Percentiles rank a stretch among this genome's conserved stretches.
phyloP scores from a whole-genome alignment of 2,888 invertebrate species.

The Serripes groenlandicus region DNA sequence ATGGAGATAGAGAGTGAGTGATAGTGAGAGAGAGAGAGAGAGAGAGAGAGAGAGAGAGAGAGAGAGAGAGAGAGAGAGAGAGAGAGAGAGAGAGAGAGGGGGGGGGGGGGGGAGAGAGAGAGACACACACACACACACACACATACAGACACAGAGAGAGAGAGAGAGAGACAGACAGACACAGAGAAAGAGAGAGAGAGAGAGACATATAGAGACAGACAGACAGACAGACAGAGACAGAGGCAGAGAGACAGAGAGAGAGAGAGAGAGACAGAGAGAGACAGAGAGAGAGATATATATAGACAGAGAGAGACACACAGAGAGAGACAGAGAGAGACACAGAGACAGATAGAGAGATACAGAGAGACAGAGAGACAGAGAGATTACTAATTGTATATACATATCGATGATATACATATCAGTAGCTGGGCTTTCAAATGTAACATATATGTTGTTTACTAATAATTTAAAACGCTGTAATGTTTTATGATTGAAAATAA shows the following conservation, averaged over 20 bases:
- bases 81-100: not conserved
- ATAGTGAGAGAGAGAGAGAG: slow-evolving; percentile 17
- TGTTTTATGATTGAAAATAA: too few relatives aligned
- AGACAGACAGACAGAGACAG: slow-evolving; percentile 4
- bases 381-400: not conserved
- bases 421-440: too few relatives aligned
- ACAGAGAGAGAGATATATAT: not conserved
- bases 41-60: slow-evolving; percentile 14
- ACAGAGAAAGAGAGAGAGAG: not conserved
- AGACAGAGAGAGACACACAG: not conserved
- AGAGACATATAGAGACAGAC: not conserved
- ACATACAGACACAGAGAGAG: not conserved
- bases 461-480: too few relatives aligned
- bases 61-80: slow-evolving; percentile 13
- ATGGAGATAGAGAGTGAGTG: slow-evolving; percentile 5
- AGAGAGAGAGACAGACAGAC: not conserved
- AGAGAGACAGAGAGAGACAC: not conserved
- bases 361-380: not conserved
- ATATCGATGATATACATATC: too few relatives aligned
- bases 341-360: not conserved
- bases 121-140: not conserved
- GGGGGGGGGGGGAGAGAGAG: not conserved
- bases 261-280: not conserved
- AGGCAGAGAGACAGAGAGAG: slow-evolving; percentile 1
- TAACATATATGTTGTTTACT: too few relatives aligned